Percentiles rank a stretch among this genome's conserved stretches.
phyloP scores from a whole-genome alignment of 2,888 invertebrate genomes.

The Ommatoiulus sabulosus region DNA sequence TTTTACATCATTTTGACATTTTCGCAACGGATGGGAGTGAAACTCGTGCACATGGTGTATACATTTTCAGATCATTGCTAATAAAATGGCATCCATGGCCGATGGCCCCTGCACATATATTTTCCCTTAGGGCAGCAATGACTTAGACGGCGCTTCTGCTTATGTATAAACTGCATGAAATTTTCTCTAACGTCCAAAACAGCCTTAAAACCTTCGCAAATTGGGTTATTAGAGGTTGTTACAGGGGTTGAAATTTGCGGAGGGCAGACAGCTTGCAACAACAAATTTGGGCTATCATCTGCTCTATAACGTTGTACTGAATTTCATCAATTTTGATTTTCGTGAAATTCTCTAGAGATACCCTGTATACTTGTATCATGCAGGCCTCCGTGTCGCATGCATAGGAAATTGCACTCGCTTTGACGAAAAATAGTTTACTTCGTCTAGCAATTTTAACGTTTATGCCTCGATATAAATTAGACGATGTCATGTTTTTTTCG shows the following conservation, averaged over 20 bases:
- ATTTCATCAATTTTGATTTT: background rate
- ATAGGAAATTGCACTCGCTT: background rate
- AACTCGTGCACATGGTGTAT: background rate
- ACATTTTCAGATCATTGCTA: background rate
- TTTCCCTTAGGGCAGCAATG: constrained; percentile 20
- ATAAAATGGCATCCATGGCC: background rate
- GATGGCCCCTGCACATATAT: background rate
- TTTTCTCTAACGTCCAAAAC: background rate
- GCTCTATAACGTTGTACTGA: background rate
- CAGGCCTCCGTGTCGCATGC: background rate
- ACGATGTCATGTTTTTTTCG: constrained; percentile 12
- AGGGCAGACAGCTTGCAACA: constrained; percentile 20
- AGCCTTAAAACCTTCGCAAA: constrained; percentile 14
- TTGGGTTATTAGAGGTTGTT: constrained; percentile 38
- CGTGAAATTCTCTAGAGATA: background rate
- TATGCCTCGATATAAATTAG: constrained; percentile 35
- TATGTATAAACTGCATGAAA: constrained; percentile 5
- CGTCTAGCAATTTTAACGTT: background rate
- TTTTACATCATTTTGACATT: background rate
- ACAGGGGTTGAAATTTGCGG: constrained; percentile 41
- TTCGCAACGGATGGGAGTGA: background rate
- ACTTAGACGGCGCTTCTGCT: background rate
- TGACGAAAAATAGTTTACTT: background rate
- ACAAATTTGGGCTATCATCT: constrained; percentile 47
- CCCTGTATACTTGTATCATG: background rate